Evolutionary conservation across 1,140 invertebrate genomes (phyloP).

Genomic region (Leptinotarsa undecemlineata): DNA sequence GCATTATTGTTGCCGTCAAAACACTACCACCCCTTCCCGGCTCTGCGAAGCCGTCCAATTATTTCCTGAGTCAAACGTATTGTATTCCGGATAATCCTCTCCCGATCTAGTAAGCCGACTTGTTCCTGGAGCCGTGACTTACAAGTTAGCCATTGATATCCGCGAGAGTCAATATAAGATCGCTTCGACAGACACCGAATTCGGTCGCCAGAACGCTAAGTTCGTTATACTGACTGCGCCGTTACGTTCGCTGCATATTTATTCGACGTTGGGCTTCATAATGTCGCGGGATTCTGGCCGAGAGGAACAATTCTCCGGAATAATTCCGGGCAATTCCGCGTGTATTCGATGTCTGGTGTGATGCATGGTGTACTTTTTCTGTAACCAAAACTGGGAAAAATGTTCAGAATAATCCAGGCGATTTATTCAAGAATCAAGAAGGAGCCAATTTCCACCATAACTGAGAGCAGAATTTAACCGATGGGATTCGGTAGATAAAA

Average conservation of each 20-base stretch:
- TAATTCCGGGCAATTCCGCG: no score
- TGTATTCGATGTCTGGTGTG: no score
- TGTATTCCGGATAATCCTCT: slow-evolving; percentile 15
- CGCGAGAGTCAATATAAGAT: slow-evolving; percentile 10
- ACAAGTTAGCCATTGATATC: slow-evolving; percentile 7
- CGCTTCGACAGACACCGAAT: background rate
- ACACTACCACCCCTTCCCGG: background rate
- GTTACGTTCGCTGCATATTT: slow-evolving; percentile 14
- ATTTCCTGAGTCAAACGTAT: background rate
- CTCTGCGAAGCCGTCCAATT: background rate
- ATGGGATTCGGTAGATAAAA: no score
- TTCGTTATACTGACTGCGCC: slow-evolving; percentile 15
- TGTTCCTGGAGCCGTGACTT: slow-evolving; percentile 14
- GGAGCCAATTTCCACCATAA: no score
- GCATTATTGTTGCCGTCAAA: background rate
- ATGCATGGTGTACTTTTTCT: no score
- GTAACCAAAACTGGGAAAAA: no score
- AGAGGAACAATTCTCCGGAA: no score
- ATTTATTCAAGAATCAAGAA: no score
- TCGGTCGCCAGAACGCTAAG: background rate
- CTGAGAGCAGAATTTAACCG: no score
- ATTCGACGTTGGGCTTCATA: background rate
- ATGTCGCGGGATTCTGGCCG: background rate
- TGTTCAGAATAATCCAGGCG: no score
- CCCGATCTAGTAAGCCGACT: slow-evolving; percentile 13